Conservation (phyloP, 2,888 invertebrate species). For the Marronus borbonicus region DNA sequence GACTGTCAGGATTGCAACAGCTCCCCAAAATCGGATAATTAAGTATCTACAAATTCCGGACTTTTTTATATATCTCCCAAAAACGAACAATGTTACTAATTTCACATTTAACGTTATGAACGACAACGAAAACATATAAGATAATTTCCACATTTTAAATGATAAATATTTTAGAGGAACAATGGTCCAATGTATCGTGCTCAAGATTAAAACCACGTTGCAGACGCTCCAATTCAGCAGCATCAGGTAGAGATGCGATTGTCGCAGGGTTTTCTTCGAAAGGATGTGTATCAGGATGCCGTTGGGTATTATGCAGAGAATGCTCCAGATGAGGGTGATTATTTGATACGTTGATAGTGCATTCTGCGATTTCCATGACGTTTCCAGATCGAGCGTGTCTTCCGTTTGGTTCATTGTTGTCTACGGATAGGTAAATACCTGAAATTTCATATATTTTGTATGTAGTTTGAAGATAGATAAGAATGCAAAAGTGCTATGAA, state of each 20-base stretch:
- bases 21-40: slow-evolving; percentile 28
- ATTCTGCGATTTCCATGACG: slow-evolving; percentile 17
- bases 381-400: background rate
- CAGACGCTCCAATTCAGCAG: slow-evolving; percentile 35
- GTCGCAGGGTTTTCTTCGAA: background rate
- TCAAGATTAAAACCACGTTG: slow-evolving; percentile 23
- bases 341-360: slow-evolving; percentile 26
- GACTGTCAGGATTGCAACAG: slow-evolving; percentile 3
- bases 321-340: slow-evolving; percentile 38
- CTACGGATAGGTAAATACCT: background rate
- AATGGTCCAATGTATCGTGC: slow-evolving; percentile 25
- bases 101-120: slow-evolving; percentile 11
- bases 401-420: slow-evolving; percentile 15
- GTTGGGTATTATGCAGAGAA: slow-evolving; percentile 32
- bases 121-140: background rate
- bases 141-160: background rate
- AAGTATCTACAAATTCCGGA: slow-evolving; percentile 3
- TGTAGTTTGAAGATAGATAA: too few species aligned
- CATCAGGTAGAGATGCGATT: slow-evolving; percentile 11
- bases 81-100: slow-evolving; percentile 26
- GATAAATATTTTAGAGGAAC: slow-evolving; percentile 9
- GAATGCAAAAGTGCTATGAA: too few species aligned
- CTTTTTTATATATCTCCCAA: slow-evolving; percentile 3
- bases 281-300: slow-evolving; percentile 35
- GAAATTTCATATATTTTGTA: background rate